Evolutionary conservation across 2,797 vertebrate genomes (phyloP).

Genomic region (Caiman crocodilus): DNA sequence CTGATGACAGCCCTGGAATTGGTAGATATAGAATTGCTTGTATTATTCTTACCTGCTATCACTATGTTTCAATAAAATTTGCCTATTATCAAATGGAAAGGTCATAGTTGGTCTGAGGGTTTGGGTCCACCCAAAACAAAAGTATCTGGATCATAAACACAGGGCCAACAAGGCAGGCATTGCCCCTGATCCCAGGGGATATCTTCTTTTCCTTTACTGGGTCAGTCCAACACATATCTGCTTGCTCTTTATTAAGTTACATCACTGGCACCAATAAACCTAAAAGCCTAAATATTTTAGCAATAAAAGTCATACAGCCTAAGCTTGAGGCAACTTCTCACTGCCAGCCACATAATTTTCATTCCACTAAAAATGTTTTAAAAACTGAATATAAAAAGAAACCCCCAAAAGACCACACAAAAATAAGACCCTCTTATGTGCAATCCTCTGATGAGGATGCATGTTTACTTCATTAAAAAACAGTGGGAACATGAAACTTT

Average conservation of each 20-base stretch:
- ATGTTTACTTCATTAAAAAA: not conserved
- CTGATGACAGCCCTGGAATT: too few relatives aligned
- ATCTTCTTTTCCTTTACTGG: not conserved
- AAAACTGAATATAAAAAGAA: not conserved
- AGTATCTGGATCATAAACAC: too few relatives aligned
- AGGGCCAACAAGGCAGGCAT: too few relatives aligned
- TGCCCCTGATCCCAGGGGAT: too few relatives aligned
- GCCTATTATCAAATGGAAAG: too few relatives aligned
- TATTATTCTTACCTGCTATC: too few relatives aligned
- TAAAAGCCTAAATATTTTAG: not conserved
- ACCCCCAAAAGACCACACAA: too few relatives aligned
- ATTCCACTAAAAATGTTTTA: not conserved
- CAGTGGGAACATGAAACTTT: not conserved
- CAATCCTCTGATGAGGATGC: not conserved
- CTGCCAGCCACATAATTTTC: not conserved
- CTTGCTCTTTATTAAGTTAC: not conserved
- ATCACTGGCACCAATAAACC: not conserved
- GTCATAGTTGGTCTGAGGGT: too few relatives aligned
- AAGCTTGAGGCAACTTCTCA: not conserved
- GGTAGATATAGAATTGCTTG: too few relatives aligned
- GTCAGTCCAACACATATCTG: not conserved
- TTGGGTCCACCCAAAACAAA: too few relatives aligned
- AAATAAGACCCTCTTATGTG: not conserved
- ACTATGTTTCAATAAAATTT: too few relatives aligned
- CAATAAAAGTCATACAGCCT: not conserved